Base-by-base conservation (phyloP, 2,113 vertebrate species). In the Leucosticte australis region DNA sequence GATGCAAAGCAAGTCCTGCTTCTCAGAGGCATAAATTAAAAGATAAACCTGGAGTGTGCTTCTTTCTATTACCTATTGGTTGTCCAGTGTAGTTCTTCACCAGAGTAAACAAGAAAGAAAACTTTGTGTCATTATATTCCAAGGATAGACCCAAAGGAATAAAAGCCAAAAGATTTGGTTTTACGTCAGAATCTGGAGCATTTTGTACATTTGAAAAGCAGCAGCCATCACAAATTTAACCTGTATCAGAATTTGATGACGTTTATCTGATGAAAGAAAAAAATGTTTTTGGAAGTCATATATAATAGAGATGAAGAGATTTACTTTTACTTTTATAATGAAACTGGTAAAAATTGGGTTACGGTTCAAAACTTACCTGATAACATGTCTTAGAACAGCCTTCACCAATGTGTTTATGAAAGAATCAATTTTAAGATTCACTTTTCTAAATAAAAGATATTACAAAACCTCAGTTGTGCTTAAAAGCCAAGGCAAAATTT, bases 401-500 rank as follows among this genome's bases (percentile, higher is more conserved):
- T 73, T 74, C 70, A 42, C 16, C 28, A 46, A 28, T 44, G 46
- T 73, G 35, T 73, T 0, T 39, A 10, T 65, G 27, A 91, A 81
- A 17, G 7, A 91, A 65, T 65, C 6, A 59, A 52, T 79, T 95
- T 89, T 65, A 76, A 94, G 49, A 52, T 70, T 76, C 47, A 89
- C 22, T 90, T 95, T 95, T 86, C 42, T 93, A 57, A 93, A 89
- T 23, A 86, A 90, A 97, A 97, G 59, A 24, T 42, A 74, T 68
- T 89, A 30, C 42, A 59, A 89, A 94, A 82, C 53, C 78, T 97
- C 57, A 23, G 8, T 64, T 84, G 15, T 75, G 23, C 44, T 92
- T 88, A 63, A 88, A 92, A 56, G 81, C 90, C 83, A 71, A 81
- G 77, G 44, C 71, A 88, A 87, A 88, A 75, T 10, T 67, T 86